A percentile compares a stretch with the other conserved stretches of the same genome.
phyloP scores from a whole-genome alignment of 2,113 vertebrate species.

The Dromaius novaehollandiae region DNA sequence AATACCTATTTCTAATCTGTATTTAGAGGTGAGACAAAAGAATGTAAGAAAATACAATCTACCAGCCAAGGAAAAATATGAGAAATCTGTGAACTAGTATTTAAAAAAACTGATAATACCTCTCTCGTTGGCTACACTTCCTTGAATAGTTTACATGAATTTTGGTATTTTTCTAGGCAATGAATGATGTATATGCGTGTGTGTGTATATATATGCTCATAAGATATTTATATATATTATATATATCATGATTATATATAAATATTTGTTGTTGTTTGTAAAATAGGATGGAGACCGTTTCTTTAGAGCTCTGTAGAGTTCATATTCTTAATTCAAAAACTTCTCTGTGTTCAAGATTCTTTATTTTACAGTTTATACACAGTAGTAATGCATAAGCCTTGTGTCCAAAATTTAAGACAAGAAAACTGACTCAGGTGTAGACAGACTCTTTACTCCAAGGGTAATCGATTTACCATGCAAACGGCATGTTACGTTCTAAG shows the following conservation, averaged over 20 bases:
- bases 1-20: neutral
- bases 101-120: neutral
- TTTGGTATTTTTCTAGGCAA: neutral
- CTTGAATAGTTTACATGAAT: neutral
- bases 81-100: neutral
- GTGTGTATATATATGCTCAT: neutral
- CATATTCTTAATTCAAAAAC: neutral
- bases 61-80: neutral
- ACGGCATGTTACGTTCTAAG: accelerated
- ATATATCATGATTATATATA: neutral
- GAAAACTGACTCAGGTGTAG: neutral
- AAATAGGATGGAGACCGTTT: neutral
- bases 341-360: neutral
- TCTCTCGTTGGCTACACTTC: neutral
- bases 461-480: neutral
- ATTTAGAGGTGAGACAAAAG: neutral
- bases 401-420: neutral
- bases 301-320: neutral
- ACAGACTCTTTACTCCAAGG: neutral
- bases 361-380: neutral
- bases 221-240: neutral
- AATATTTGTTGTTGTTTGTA: neutral
- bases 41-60: neutral
- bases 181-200: neutral
- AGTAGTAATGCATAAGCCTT: neutral